Percentiles rank a stretch among this genome's conserved stretches.
These are phyloP conservation scores for Poecile montanus DNA, from an alignment of 2,797 vertebrate species.

Conservation along the genomic window DNA sequence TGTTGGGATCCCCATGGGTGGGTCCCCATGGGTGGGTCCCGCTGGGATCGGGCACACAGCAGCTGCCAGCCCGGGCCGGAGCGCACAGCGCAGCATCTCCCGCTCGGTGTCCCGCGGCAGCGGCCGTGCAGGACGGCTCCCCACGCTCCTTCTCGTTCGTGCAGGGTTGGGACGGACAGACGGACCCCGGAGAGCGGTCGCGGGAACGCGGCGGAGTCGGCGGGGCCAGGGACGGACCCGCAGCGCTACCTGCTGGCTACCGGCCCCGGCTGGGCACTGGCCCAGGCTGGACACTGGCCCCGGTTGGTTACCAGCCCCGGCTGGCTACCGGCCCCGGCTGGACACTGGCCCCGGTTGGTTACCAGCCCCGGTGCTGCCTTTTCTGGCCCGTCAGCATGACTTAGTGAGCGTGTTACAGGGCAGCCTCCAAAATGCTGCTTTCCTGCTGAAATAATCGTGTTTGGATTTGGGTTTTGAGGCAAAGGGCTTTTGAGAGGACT, in stretches of 20 bases:
- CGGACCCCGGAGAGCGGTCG: not conserved
- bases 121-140: not conserved
- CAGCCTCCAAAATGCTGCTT: not conserved
- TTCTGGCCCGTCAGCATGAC: accelerated
- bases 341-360: too few species aligned
- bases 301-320: not conserved
- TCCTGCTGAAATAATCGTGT: too few species aligned
- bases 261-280: not conserved
- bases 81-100: not conserved
- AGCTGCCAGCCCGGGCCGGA: not conserved
- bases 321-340: not conserved
- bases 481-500: not conserved
- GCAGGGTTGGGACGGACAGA: not conserved
- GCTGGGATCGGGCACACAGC: not conserved
- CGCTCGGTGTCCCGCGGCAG: not conserved
- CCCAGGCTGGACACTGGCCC: not conserved
- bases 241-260: conserved; percentile 20
- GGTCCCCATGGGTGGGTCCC: too few species aligned
- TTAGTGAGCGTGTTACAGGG: too few species aligned
- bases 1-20: not conserved
- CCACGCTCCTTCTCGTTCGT: accelerated
- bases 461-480: not conserved
- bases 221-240: not conserved
- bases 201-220: not conserved
- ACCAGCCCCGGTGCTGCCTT: not conserved